These are phyloP conservation scores for Panorpa germanica DNA, from an alignment of 2,888 invertebrate species.

Conservation along the genomic window DNA sequence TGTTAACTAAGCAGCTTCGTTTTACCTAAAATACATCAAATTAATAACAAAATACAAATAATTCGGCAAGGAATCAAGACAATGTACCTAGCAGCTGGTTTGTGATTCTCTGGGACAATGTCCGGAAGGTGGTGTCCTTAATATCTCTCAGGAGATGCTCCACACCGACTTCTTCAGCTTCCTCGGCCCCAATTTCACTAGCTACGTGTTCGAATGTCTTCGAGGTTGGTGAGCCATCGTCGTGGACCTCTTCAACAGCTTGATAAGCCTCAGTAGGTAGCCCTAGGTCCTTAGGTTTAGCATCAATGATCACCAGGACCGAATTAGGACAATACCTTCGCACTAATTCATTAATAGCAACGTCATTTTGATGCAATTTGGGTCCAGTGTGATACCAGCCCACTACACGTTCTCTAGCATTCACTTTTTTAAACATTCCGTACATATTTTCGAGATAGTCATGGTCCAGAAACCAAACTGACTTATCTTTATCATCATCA, in stretches of 20 bases:
- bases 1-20: too few relatives aligned
- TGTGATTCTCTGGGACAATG: conserved; percentile 91
- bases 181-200: conserved; percentile 99
- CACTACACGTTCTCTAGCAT: conserved; percentile 93
- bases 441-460: conserved; percentile 99
- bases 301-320: conserved; percentile 97
- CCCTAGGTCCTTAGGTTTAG: conserved; percentile 92
- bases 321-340: conserved; percentile 93
- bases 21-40: too few relatives aligned
- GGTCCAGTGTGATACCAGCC: conserved; percentile 99
- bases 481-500: conserved; percentile 98
- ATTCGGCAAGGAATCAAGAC: too few relatives aligned
- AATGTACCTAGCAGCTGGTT: conserved; percentile 92
- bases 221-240: conserved; percentile 96
- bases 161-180: conserved; percentile 99
- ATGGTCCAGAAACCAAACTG: conserved; percentile 98
- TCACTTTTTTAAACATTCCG: conserved; percentile 99
- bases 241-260: conserved; percentile 97
- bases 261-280: conserved; percentile 98
- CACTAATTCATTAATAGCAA: conserved; percentile 91
- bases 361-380: conserved; percentile 96
- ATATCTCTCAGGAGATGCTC: conserved; percentile 93
- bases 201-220: conserved; percentile 99
- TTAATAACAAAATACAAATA: too few relatives aligned
- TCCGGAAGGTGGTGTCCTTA: conserved; percentile 92